Base-by-base conservation (phyloP, 2,888 invertebrate species). In the Bursaphelenchus okinawaensis region DNA sequence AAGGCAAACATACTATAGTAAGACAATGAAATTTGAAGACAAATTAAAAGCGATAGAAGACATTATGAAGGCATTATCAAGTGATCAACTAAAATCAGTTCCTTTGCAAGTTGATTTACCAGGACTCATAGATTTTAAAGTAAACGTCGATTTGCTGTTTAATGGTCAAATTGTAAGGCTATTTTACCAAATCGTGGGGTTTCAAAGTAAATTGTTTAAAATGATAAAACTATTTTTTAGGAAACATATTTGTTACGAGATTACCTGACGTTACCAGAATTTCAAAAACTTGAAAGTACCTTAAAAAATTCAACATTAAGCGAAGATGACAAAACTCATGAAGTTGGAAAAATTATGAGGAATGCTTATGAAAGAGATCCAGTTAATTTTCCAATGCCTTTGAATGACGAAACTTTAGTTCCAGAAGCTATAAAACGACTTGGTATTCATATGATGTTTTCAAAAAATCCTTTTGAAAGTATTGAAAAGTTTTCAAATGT, bases 101-200 rank as follows among this genome's bases (percentile, higher is more conserved):
- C 69, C 69, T 7, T 61, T 73, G 4, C 63, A 59, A 3, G 27
- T 19, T 16, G 68, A 73, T n/a, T 28, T 71, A 24, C 74, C 74
- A 24, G 60, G 55, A 31, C 52, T 72, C 16, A 54, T 71, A 12
- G 74, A 75, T 22, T 71, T 74, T 55, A 64, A 71, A n/a, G 69
- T 75, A 19, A 55, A 74, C 1, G 74, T 71, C 9, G 61, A 75
- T 6, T 52, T 71, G 19, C 72, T 75, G 24, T 71, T 71, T 62
- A 75, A 75, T 52, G 72, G 72, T 0, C 64, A 71, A n/a, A 52
- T 72, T 27, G 72, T 75, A 50, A 52, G 66, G 23, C 24, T 31
- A 24, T 68, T 28, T 68, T 26, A 40, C 40, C 1, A n/a, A 40
- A 1, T 16, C n/a, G n/a, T n/a, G 31, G 7, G 7, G 7, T 29